phyloP scores from a whole-genome alignment of 2,797 vertebrate genomes.

The Enteromius paludinosus region DNA sequence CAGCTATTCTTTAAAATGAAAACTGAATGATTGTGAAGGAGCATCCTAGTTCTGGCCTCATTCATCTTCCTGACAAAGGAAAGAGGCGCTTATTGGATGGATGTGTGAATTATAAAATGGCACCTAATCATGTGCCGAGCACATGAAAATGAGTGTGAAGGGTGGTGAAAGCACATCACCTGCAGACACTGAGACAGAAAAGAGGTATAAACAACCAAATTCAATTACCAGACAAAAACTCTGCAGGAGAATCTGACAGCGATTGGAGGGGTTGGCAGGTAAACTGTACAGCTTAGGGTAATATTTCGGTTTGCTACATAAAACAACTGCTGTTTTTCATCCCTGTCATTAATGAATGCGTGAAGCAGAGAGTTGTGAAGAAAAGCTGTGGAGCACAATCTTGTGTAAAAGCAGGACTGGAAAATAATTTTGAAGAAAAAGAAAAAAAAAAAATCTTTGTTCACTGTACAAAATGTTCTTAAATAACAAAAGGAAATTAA shows the following conservation, averaged over 20 bases:
- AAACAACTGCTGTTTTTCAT: neutral
- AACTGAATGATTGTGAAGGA: neutral
- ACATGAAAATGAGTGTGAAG: constrained; percentile 25
- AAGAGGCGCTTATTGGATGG: neutral
- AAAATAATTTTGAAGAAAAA: neutral
- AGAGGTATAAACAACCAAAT: constrained; percentile 42
- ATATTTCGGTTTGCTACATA: neutral
- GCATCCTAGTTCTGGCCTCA: constrained; percentile 9
- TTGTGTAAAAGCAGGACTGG: neutral
- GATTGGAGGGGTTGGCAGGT: neutral
- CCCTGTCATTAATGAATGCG: neutral
- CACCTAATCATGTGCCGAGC: constrained; percentile 19
- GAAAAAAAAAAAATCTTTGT: neutral
- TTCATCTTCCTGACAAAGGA: constrained; percentile 33
- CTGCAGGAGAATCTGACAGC: neutral
- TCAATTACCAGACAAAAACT: constrained; percentile 18
- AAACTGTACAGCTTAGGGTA: neutral
- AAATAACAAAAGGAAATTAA: neutral
- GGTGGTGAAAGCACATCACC: neutral
- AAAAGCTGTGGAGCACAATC: neutral
- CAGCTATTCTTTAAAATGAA: constrained; percentile 6
- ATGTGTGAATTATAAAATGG: constrained; percentile 24
- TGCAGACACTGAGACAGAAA: constrained; percentile 16
- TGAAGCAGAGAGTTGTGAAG: neutral
- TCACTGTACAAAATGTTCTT: neutral